Conservation (phyloP, 2,888 invertebrate genomes). For the Drosophila falleni region DNA sequence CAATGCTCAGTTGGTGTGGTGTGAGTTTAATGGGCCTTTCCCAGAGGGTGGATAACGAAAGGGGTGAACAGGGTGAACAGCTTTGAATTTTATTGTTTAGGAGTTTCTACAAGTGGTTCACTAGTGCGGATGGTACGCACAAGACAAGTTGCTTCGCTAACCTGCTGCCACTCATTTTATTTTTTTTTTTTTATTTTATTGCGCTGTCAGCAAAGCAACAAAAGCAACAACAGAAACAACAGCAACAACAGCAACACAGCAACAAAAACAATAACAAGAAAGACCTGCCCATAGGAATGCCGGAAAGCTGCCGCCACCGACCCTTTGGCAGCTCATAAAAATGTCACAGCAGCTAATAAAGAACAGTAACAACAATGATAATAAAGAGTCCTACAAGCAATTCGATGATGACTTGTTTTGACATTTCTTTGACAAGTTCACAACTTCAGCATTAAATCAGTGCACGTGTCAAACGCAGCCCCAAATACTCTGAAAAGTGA, state of each 20-base stretch:
- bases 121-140: neutral
- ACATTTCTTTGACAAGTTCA: conserved; percentile 63
- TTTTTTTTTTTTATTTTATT: too few relatives aligned
- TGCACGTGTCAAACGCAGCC: conserved; percentile 55
- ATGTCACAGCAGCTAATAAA: conserved; percentile 76
- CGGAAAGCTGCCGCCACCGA: conserved; percentile 34
- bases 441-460: conserved; percentile 39
- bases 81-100: conserved; percentile 26
- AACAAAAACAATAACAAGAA: neutral
- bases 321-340: conserved; percentile 80
- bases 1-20: neutral
- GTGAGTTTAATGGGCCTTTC: conserved; percentile 8
- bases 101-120: conserved; percentile 17
- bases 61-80: conserved; percentile 6
- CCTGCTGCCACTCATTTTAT: conserved; percentile 72
- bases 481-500: neutral
- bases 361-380: conserved; percentile 24
- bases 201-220: conserved; percentile 75
- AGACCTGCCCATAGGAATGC: conserved; percentile 42
- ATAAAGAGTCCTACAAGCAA: conserved; percentile 8
- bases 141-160: conserved; percentile 3
- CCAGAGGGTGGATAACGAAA: neutral
- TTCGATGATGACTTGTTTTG: conserved; percentile 65
- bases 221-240: conserved; percentile 38
- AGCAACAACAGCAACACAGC: neutral